Evolutionary conservation across 2,797 vertebrate species (phyloP).

Genomic region (Enteromius afrohamiltoni): DNA sequence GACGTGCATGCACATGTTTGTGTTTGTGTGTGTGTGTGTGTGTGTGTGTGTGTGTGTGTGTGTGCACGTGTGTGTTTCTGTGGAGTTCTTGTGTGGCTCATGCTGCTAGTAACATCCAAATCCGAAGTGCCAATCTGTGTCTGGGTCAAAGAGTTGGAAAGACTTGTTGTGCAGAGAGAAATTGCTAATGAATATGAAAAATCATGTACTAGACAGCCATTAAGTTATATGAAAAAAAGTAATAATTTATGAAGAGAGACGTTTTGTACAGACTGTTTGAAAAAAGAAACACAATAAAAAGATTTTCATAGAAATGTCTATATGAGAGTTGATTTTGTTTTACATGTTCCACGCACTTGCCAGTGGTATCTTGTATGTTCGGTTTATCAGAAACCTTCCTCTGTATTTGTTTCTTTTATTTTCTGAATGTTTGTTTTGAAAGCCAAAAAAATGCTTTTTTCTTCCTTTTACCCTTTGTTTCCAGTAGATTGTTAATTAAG

Average conservation of each 20-base stretch:
- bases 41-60: too few species aligned
- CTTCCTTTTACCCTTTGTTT: slow-evolving; percentile 73
- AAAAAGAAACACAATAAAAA: slow-evolving; percentile 81
- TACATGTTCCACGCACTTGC: slow-evolving; percentile 93
- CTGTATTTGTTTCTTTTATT: slow-evolving; percentile 79
- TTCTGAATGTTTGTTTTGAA: slow-evolving; percentile 90
- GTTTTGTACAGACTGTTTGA: slow-evolving; percentile 98
- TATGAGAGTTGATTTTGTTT: slow-evolving; percentile 95
- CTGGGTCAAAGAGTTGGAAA: slow-evolving; percentile 90
- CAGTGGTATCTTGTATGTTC: slow-evolving; percentile 95
- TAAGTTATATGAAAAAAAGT: slow-evolving; percentile 91
- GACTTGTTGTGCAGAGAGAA: slow-evolving; percentile 82
- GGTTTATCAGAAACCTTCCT: slow-evolving; percentile 88
- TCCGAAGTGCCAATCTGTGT: slow-evolving; percentile 90
- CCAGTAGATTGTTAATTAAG: slow-evolving; percentile 92
- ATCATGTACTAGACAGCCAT: slow-evolving; percentile 97
- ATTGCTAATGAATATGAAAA: slow-evolving; percentile 87
- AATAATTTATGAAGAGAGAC: slow-evolving; percentile 99
- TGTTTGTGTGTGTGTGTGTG: too few species aligned
- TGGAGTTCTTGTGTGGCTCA: slow-evolving; percentile 81
- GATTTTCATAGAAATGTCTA: slow-evolving; percentile 98
- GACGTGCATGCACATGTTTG: slow-evolving; percentile 74
- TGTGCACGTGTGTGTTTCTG: slow-evolving; percentile 23
- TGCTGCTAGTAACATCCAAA: slow-evolving; percentile 93
- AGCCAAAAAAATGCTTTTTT: slow-evolving; percentile 82